Base-by-base conservation (phyloP, 2,888 invertebrate species). In the Ectemnius continuus region DNA sequence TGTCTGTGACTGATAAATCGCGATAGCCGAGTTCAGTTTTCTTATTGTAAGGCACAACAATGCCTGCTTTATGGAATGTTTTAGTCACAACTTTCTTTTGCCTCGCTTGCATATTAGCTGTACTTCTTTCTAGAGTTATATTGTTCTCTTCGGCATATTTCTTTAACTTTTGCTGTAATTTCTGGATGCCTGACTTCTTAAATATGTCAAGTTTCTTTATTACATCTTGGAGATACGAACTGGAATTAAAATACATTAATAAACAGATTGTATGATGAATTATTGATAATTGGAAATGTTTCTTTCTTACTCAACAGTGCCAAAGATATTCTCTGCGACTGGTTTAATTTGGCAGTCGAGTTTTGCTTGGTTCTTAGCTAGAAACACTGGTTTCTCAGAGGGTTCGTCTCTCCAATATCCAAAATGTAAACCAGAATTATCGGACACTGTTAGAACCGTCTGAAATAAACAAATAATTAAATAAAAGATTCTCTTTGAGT, bases 321-420 rank as follows among this genome's bases (percentile, higher is more conserved):
- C 94, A 93, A 97, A 97, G 73, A 97, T 92, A 89, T 96, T 97
- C 73, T 94, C 94, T 26, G 96, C 97, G 67, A 96, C 91, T 23
- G 95, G 93, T 80, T 93, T 92, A 62, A 99, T 94, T 64, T 92
- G 92, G 80, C 95, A 95, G 88, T 94, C 94, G 80, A 94, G 93
- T 20, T 92, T 91, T 52, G 95, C 94, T 83, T 94, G 93, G 91
- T 97, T 98, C 78, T 94, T 93, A 0, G 95, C 98, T 57, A 98
- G 91, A 89, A 98, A 95, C 5, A 93, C 93, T 46, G 97, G 96
- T 52, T 93, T 91, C 70, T 95, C 94, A 45, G 93, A 92, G 0
- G 96, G 96, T 74, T 94, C 94, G 92, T 98, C 98, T 86, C 97
- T 93, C 92, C 95, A 98, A 91, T 98, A 98, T 5, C 98, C 98